Evolutionary conservation across 2,113 vertebrate species (phyloP), one percentile per base, ranked within the genome.

Genomic region (Climacteris rufus): DNA sequence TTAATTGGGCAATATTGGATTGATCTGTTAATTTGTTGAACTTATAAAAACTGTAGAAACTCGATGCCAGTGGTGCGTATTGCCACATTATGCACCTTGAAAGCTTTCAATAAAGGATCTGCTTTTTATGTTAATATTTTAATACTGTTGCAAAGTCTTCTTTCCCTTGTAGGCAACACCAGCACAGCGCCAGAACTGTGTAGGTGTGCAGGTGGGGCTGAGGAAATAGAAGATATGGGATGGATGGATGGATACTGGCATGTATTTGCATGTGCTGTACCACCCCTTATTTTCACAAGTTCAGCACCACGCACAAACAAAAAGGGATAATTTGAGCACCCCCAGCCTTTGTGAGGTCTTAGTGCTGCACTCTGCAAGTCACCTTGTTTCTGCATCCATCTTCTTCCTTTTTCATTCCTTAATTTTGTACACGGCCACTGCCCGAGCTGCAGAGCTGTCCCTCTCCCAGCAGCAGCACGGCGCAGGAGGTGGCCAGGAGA

Each of bases 221-320:
- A 16, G 37, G 31, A 71, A 50, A 59, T 5, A 31, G 37, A 56
- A 56, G 53, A 6, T 24, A 9, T 4, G 12, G 7, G 56, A 33
- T 22, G 47, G 39, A 22, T 8, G 42, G 56, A 60, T 8, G 21
- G 47, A 21, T 23, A 18, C 28, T n/a, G 49, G 33, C 49, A 27
- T 15, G n/a, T 52, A 27, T 5, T 54, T 49, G 22, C 21, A 52
- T 0, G 0, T 35, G 33, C 22, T 69, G 6, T 13, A 39, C 19
- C 16, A 40, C 5, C 3, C n/a, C n/a, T n/a, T n/a, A 15, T 59
- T 91, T 87, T 40, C 44, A 28, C 40, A 44, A 84, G 44, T 35
- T 75, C 69, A 60, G 56, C 35, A 63, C 27, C 49, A 33, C 13
- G 10, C 53, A 21, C 49, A 30, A 57, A 39, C 6, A 17, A 3